Base-by-base conservation (phyloP, 2,113 vertebrate species). In the Ciconia boyciana region DNA sequence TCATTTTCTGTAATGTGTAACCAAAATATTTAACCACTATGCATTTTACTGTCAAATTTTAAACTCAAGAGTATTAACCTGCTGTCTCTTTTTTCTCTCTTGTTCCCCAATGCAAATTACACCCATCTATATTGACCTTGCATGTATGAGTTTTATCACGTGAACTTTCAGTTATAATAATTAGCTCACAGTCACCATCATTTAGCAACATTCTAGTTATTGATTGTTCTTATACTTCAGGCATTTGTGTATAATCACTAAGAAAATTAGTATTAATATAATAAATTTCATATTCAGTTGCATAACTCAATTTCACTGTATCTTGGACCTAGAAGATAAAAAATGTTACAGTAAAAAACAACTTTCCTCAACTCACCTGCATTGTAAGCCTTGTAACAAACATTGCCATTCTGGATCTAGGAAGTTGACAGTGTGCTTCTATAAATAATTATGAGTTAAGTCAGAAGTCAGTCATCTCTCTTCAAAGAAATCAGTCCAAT, bases 311-410 rank as follows among this genome's bases (percentile, higher is more conserved):
- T n/a, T 76, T 91, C 17, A 62, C 7, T n/a, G 7, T 26, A 39
- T 61, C 71, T 44, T 77, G 25, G 29, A 68, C 43, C 3, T 31
- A 43, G 43, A 83, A 72, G 24, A 31, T 16, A 29, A 43, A 83
- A 86, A 32, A 10, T 0, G 0, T 44, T 82, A 14, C 9, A 14
- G 31, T 22, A 52, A 86, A 25, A 6, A 62, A 25, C 3, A 34
- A 2, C 32, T 83, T 77, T 36, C 18, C 29, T 55, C 24, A 71
- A 44, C 16, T 32, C 5, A 9, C 6, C 26, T 75, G 13, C 9
- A 16, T 22, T 54, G 17, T 79, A 28, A 71, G 10, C 9, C 10
- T 82, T 75, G 28, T 52, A 79, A 36, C 9, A 57, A 91, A 26
- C 3, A n/a, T 5, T 78, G 13, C 2, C 24, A 7, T 39, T 32